Evolutionary conservation across 2,888 invertebrate species (phyloP).

Genomic region (Drosophila limbata): DNA sequence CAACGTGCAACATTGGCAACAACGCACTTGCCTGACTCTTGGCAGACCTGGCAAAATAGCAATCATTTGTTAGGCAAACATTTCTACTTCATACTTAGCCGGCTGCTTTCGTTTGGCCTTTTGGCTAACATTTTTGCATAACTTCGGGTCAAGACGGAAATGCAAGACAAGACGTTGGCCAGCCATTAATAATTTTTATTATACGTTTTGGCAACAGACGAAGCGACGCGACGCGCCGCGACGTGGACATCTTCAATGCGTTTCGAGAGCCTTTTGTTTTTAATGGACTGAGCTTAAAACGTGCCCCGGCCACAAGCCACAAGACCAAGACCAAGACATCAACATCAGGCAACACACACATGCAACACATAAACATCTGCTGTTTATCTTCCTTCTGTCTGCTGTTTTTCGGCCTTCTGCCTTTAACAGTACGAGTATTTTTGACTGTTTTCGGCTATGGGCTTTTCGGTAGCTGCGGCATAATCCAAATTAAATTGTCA

Average conservation of each 20-base stretch:
- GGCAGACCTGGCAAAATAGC: constrained; percentile 61
- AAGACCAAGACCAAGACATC: constrained; percentile 11
- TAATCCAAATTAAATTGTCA: constrained; percentile 81
- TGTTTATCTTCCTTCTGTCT: constrained; percentile 31
- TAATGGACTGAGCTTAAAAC: constrained; percentile 51
- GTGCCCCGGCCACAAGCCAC: constrained; percentile 47
- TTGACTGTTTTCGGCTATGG: constrained; percentile 23
- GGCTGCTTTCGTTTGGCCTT: constrained; percentile 79
- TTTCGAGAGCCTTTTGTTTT: constrained; percentile 72
- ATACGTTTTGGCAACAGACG: constrained; percentile 18
- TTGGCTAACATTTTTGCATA: constrained; percentile 77
- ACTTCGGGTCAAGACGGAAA: constrained; percentile 79
- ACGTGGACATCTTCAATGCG: constrained; percentile 64
- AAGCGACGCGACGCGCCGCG: neutral
- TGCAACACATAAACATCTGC: constrained; percentile 46
- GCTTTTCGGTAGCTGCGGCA: constrained; percentile 69
- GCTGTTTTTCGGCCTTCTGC: constrained; percentile 4
- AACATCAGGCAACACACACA: constrained; percentile 13
- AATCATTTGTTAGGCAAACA: constrained; percentile 75
- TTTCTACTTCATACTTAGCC: constrained; percentile 63
- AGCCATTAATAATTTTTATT: constrained; percentile 75
- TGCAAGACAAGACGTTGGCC: constrained; percentile 67
- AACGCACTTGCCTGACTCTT: constrained; percentile 61
- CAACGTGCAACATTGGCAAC: constrained; percentile 14
- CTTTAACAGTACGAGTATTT: constrained; percentile 2